A percentile compares a stretch with the other conserved stretches of the same genome.
Conservation (phyloP, 2,113 vertebrate species). For the Okapia johnstoni region DNA sequence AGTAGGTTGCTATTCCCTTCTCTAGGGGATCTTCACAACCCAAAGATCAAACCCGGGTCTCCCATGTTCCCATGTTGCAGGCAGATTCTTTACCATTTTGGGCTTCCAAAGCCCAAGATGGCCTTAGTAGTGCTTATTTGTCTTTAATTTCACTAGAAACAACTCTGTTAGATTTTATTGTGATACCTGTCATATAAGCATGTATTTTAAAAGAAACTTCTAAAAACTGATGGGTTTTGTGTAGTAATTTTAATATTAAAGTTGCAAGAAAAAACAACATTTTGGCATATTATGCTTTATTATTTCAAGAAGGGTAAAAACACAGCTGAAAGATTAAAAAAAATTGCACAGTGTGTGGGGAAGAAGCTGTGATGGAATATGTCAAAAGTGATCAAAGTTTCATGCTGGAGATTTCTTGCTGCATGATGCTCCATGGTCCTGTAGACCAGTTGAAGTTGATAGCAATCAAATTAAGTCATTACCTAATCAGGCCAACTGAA, state of each 20-base stretch:
- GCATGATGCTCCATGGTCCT: neutral
- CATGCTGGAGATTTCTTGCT: neutral
- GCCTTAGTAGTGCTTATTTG: neutral
- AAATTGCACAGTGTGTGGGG: neutral
- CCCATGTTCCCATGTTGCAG: neutral
- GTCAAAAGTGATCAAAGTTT: neutral
- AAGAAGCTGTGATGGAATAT: neutral
- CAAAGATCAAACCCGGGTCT: neutral
- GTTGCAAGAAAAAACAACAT: neutral
- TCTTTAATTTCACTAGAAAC: neutral
- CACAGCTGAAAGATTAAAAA: neutral
- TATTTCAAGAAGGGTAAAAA: neutral
- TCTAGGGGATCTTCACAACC: neutral
- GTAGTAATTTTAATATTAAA: neutral
- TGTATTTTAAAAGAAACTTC: neutral
- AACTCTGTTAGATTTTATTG: neutral
- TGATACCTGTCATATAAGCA: neutral
- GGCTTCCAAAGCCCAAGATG: neutral
- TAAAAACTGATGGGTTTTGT: neutral
- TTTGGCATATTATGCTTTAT: neutral
- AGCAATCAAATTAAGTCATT: neutral
- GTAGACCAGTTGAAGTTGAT: neutral
- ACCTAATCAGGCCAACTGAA: neutral
- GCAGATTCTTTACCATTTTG: neutral
- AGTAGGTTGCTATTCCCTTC: neutral